Conservation (phyloP, 23 tunicate genomes). For the Trididemnum clinides region DNA sequence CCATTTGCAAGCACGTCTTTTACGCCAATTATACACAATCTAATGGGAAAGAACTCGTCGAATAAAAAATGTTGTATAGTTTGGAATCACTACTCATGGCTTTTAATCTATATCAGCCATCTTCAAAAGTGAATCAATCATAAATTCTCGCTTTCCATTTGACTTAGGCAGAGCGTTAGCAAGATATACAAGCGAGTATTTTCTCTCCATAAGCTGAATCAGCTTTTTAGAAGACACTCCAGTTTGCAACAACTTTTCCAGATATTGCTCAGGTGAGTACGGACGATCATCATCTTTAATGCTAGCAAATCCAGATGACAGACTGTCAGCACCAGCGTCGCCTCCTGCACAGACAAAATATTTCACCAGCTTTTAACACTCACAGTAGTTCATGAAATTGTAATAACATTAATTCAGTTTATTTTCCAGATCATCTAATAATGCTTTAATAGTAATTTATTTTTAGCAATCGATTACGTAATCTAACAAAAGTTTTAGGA, state of each 20-base stretch:
- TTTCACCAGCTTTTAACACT: no score
- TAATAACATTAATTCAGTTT: no score
- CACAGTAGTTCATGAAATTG: no score
- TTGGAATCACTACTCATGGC: no score
- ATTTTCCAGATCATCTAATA: no score
- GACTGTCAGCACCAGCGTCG: background rate
- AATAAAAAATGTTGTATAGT: no score
- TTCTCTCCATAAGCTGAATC: constrained; percentile 23
- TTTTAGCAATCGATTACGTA: no score
- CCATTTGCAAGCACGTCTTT: no score
- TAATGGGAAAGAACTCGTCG: no score
- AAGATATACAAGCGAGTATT: constrained; percentile 27
- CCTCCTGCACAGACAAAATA: background rate
- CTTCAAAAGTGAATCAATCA: constrained; percentile 20
- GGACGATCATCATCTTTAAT: constrained; percentile 1
- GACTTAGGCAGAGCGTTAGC: constrained; percentile 34
- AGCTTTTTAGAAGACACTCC: constrained; percentile 2
- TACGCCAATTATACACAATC: no score
- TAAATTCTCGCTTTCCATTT: background rate
- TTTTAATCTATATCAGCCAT: background rate
- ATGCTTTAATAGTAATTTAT: no score
- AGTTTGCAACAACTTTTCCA: constrained; percentile 27
- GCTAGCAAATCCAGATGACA: background rate
- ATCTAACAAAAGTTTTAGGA: no score
- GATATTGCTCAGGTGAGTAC: constrained; percentile 39